A percentile compares a stretch with the other conserved stretches of the same genome.
These are phyloP conservation scores for Thamnophis elegans DNA, from an alignment of 2,797 vertebrate genomes.

Conservation along the genomic window DNA sequence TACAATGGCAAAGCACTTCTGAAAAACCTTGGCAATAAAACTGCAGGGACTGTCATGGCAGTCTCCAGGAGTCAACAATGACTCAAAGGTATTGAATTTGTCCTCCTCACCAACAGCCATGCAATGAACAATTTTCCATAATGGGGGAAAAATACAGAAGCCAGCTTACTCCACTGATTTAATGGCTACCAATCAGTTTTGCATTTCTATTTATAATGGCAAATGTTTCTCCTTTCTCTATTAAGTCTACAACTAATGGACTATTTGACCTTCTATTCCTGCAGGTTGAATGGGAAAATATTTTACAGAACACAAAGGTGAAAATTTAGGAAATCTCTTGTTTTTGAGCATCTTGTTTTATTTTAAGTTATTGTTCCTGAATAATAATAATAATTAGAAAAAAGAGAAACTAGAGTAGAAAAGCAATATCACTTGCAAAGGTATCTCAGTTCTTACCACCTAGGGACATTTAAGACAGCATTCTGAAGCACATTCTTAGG, in stretches of 20 bases:
- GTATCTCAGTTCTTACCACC: constrained; percentile 3
- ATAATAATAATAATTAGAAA: constrained; percentile 35
- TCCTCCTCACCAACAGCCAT: neutral
- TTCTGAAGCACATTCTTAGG: neutral
- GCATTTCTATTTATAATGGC: constrained; percentile 49
- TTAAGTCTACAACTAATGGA: constrained; percentile 58
- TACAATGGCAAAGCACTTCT: neutral
- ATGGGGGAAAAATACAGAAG: constrained; percentile 14
- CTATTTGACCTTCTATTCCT: constrained; percentile 54
- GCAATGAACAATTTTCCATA: neutral
- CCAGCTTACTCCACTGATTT: neutral
- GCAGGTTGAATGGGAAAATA: constrained; percentile 40
- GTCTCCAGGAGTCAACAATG: neutral
- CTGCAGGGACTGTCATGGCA: neutral
- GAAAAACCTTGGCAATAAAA: neutral
- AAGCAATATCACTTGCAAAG: constrained; percentile 28
- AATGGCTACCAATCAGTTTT: constrained; percentile 39
- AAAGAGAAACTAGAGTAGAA: neutral
- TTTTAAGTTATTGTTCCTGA: constrained; percentile 13
- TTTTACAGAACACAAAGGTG: neutral
- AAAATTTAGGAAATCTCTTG: neutral
- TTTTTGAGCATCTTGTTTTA: constrained; percentile 7
- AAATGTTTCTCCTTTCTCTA: constrained; percentile 50
- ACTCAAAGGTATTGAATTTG: neutral
- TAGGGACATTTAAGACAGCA: neutral